A percentile compares a stretch with the other conserved stretches of the same genome.
Conservation (phyloP, 2,797 vertebrate species). For the Liparis tanakae region DNA sequence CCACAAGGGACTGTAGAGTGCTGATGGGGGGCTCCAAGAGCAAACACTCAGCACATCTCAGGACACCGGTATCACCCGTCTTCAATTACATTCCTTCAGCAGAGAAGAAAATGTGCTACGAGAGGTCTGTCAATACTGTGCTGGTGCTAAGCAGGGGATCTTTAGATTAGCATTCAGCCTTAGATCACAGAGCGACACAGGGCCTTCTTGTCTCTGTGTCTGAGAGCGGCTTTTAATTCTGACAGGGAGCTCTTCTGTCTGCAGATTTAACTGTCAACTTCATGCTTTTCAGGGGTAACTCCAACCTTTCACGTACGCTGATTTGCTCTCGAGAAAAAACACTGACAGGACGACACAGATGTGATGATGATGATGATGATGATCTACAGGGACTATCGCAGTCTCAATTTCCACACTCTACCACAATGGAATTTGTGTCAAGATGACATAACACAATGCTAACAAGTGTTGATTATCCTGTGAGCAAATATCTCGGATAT, state of each 20-base stretch:
- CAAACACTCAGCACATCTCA: slow-evolving; percentile 40
- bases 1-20: slow-evolving; percentile 26
- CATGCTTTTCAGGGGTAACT: slow-evolving; percentile 41
- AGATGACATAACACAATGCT: slow-evolving; percentile 27
- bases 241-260: slow-evolving; percentile 27
- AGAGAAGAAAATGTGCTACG: slow-evolving; percentile 22
- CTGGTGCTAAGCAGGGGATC: slow-evolving; percentile 31
- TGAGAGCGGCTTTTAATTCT: slow-evolving; percentile 19
- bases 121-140: slow-evolving; percentile 38
- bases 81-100: slow-evolving; percentile 37
- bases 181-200: slow-evolving; percentile 32
- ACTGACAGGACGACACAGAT: slow-evolving; percentile 26
- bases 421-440: slow-evolving; percentile 31
- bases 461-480: slow-evolving; percentile 38
- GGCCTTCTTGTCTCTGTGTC: background rate
- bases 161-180: slow-evolving; percentile 44
- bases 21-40: slow-evolving; percentile 23
- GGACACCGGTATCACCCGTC: slow-evolving; percentile 16
- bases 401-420: slow-evolving; percentile 40
- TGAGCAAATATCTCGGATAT: slow-evolving; percentile 1
- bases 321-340: slow-evolving; percentile 16
- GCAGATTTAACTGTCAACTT: slow-evolving; percentile 39
- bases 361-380: slow-evolving; percentile 20
- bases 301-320: slow-evolving; percentile 17
- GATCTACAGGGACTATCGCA: slow-evolving; percentile 22